Percentiles rank a stretch among this genome's conserved stretches.
Conservation (phyloP, 2,113 vertebrate species). For the Narcine bancroftii region DNA sequence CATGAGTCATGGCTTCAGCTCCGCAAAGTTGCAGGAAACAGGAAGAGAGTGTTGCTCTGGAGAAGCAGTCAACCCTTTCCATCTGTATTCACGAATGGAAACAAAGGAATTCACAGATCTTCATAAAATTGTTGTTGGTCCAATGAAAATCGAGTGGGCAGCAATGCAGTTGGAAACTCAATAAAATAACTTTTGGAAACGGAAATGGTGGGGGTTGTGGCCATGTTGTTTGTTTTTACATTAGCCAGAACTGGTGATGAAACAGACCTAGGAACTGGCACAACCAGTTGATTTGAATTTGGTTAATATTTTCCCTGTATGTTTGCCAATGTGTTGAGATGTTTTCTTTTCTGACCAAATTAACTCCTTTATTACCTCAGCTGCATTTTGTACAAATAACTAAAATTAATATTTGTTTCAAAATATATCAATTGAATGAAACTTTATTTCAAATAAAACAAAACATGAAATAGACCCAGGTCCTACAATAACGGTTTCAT, state of each 20-base stretch:
- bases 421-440: neutral
- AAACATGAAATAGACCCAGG: neutral
- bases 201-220: neutral
- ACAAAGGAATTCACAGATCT: neutral
- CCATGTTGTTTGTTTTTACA: conserved; percentile 1
- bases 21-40: neutral
- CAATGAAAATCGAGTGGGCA: conserved; percentile 15
- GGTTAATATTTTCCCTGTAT: neutral
- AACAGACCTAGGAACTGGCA: neutral
- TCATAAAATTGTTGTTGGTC: neutral
- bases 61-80: neutral
- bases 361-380: neutral
- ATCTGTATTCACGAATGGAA: neutral
- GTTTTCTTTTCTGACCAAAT: neutral
- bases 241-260: neutral
- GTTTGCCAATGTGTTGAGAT: neutral
- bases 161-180: neutral
- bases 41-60: conserved; percentile 2
- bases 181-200: conserved; percentile 23
- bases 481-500: neutral
- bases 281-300: neutral
- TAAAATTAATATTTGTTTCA: conserved; percentile 6
- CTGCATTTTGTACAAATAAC: neutral
- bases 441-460: neutral
- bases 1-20: neutral